Conservation (phyloP, 2,888 invertebrate species). For the Tachina grossa region DNA sequence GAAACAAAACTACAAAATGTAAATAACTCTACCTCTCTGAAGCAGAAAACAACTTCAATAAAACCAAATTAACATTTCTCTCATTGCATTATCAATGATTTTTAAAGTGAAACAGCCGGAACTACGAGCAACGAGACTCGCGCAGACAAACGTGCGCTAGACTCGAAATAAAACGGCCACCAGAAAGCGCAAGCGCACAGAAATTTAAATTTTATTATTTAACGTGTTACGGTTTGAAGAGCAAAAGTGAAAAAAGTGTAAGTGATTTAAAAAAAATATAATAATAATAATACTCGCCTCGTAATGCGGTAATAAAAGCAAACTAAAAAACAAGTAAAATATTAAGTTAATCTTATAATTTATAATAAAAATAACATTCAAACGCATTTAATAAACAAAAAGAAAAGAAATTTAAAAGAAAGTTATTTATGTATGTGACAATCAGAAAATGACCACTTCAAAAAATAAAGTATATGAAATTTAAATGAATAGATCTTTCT, state of each 20-base stretch:
- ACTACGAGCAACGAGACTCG: conserved; percentile 53
- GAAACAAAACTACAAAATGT: not conserved
- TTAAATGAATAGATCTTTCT: not conserved
- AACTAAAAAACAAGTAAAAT: conserved; percentile 38
- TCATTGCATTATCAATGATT: conserved; percentile 48
- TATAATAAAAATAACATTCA: conserved; percentile 17
- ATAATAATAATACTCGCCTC: not conserved
- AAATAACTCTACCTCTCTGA: conserved; percentile 44
- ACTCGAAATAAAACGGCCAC: conserved; percentile 65
- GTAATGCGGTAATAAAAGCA: conserved; percentile 28
- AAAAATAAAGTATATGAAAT: not conserved
- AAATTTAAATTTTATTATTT: conserved; percentile 28
- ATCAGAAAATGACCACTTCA: conserved; percentile 18
- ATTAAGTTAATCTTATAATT: conserved; percentile 20
- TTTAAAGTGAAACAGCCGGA: conserved; percentile 60
- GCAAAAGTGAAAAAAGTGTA: conserved; percentile 67
- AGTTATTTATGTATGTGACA: conserved; percentile 15
- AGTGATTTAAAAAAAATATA: conserved; percentile 39
- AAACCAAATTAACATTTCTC: conserved; percentile 60
- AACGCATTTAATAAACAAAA: conserved; percentile 22
- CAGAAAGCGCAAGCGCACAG: conserved; percentile 63
- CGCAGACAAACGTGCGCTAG: conserved; percentile 61
- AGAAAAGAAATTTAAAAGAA: conserved; percentile 28
- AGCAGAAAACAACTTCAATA: conserved; percentile 14
- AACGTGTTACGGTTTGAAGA: conserved; percentile 48